Percentiles rank a stretch among this genome's conserved stretches.
phyloP scores from a whole-genome alignment of 2,113 vertebrate species.

The Ophthalmolycus amberensis region DNA sequence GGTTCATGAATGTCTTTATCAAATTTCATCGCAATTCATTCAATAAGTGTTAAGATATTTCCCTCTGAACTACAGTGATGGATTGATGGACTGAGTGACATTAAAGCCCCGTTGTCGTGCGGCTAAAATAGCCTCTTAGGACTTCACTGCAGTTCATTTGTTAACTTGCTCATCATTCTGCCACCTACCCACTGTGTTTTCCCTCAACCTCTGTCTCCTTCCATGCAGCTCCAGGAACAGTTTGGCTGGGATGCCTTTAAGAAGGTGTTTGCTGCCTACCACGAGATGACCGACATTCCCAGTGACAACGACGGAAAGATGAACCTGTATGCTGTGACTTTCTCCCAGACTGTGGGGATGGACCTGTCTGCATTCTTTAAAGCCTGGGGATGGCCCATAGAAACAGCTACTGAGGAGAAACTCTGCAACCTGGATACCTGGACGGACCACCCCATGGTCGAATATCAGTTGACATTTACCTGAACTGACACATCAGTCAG shows the following conservation, averaged over 20 bases:
- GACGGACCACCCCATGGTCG: constrained; percentile 82
- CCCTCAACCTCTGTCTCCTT: neutral
- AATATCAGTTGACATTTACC: neutral
- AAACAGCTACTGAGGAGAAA: constrained; percentile 63
- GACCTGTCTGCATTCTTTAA: constrained; percentile 85
- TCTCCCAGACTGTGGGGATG: constrained; percentile 80
- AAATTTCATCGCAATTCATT: too few species aligned
- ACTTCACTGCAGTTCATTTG: neutral
- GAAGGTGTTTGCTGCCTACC: constrained; percentile 82
- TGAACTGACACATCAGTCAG: too few species aligned
- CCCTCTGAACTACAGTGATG: neutral
- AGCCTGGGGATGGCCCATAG: constrained; percentile 87
- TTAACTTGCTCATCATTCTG: neutral
- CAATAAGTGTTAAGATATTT: neutral
- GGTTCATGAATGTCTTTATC: neutral
- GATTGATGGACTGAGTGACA: neutral
- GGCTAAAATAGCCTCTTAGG: neutral
- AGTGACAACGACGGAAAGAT: constrained; percentile 81
- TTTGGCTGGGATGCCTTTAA: constrained; percentile 87
- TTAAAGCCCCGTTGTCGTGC: neutral
- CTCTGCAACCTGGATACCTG: constrained; percentile 79
- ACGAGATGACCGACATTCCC: constrained; percentile 72
- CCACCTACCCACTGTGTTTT: too few species aligned
- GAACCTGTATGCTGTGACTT: constrained; percentile 85
- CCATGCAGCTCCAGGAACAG: constrained; percentile 82